Conservation (phyloP, 1,140 invertebrate species). For the Lepidurus arcticus region DNA sequence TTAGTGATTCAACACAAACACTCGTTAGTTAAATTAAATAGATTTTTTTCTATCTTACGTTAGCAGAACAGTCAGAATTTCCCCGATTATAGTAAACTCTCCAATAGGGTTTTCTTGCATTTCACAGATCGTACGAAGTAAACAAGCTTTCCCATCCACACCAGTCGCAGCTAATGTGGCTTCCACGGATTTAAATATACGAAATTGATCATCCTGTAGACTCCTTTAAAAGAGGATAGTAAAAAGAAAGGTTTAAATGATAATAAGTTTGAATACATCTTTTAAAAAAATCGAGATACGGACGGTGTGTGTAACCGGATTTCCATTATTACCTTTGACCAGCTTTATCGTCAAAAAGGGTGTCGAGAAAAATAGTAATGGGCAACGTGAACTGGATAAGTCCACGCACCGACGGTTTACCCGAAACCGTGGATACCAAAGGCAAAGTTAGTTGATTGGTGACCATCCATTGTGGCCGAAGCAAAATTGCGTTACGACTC, state of each 20-base stretch:
- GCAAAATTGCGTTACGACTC: constrained; percentile 29
- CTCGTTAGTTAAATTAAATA: not conserved
- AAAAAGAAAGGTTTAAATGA: not conserved
- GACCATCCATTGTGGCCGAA: constrained; percentile 32
- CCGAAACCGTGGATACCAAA: constrained; percentile 24
- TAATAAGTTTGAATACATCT: too few relatives aligned
- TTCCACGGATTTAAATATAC: constrained; percentile 33
- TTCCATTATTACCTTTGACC: constrained; percentile 28
- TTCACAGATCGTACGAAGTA: constrained; percentile 34
- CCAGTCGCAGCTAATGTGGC: constrained; percentile 30
- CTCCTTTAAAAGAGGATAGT: constrained; percentile 27
- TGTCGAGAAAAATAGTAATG: constrained; percentile 34
- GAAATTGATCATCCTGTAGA: constrained; percentile 32
- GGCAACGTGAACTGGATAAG: constrained; percentile 31
- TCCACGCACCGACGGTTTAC: constrained; percentile 27
- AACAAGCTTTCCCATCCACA: constrained; percentile 34
- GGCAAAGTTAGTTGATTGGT: constrained; percentile 32
- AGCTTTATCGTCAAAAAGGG: constrained; percentile 31
- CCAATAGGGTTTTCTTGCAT: constrained; percentile 34
- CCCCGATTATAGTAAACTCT: constrained; percentile 32
- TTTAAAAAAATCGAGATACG: too few relatives aligned
- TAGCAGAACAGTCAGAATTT: constrained; percentile 33
- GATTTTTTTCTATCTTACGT: constrained; percentile 23
- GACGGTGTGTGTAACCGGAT: not conserved
- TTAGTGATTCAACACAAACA: not conserved